A percentile compares a stretch with the other conserved stretches of the same genome.
Conservation (phyloP, 2,888 invertebrate species). For the Beris chalybata region DNA sequence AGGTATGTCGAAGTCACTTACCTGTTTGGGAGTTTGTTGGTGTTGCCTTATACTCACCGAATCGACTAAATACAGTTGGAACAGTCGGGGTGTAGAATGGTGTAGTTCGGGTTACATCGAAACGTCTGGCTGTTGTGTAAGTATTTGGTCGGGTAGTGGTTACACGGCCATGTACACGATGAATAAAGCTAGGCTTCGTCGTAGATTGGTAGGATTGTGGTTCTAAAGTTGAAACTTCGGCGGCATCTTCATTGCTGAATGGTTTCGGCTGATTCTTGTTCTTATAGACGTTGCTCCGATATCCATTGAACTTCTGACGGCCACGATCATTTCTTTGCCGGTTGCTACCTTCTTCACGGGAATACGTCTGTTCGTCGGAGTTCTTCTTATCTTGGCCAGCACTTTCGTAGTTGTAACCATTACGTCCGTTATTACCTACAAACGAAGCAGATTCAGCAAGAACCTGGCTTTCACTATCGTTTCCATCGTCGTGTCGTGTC, state of each 20-base stretch:
- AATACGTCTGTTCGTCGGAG: slow-evolving; percentile 20
- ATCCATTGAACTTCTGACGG: slow-evolving; percentile 29
- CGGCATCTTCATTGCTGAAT: neutral
- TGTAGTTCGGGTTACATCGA: slow-evolving; percentile 51
- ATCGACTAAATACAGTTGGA: slow-evolving; percentile 44
- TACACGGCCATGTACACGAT: slow-evolving; percentile 4
- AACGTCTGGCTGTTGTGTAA: slow-evolving; percentile 49
- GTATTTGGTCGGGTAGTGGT: slow-evolving; percentile 23
- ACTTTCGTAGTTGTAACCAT: slow-evolving; percentile 46
- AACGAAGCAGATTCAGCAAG: slow-evolving; percentile 79
- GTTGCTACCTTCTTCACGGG: slow-evolving; percentile 14
- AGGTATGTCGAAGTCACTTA: neutral
- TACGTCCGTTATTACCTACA: slow-evolving; percentile 48
- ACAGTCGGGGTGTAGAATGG: slow-evolving; percentile 56
- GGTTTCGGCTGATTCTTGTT: slow-evolving; percentile 11
- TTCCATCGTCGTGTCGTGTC: slow-evolving; percentile 3
- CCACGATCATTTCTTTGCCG: slow-evolving; percentile 34
- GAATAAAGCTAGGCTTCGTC: neutral
- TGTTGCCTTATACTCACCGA: slow-evolving; percentile 25
- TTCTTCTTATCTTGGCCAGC: slow-evolving; percentile 16
- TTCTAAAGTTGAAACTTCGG: slow-evolving; percentile 12
- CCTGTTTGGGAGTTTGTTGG: slow-evolving; percentile 9
- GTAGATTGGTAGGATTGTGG: neutral
- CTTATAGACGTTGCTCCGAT: slow-evolving; percentile 26
- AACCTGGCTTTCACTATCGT: slow-evolving; percentile 64